Evolutionary conservation across 2,797 vertebrate genomes (phyloP), one percentile per base, ranked within the genome.

Genomic region (Saguinus oedipus): DNA sequence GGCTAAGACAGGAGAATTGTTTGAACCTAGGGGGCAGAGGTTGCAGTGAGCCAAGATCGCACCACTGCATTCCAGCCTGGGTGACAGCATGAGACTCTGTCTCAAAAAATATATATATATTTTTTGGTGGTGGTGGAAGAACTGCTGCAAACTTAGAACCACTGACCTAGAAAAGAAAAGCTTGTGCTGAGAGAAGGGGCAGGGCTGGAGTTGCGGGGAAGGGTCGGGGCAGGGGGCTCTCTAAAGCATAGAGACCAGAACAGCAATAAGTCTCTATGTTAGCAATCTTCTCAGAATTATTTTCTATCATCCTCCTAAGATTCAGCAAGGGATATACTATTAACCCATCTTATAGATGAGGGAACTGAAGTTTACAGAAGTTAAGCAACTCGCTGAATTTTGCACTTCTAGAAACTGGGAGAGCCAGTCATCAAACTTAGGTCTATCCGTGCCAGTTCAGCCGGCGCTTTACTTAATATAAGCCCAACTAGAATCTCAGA

Each of bases 211-310:
- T 24, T 50, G 9, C 8, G 7, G 2, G 0, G 7, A 3, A 10
- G 3, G 3, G 33, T 64, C 44, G 2, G 5, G 44, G 27, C 5
- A 0, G 19, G 14, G 1, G 13, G 0, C 11, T 82, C 8, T 87
- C 11, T 7, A 86, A 89, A 87, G 44, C 39, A 30, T 4, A 1
- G 8, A 5, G 88, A 46, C 11, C 42, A 70, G 44, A 79, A 42
- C 13, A 72, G 19, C 2, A 19, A 17, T 48, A 3, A 4, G 4
- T 11, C 33, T 90, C 27, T 61, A 2, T 17, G 8, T 24, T 55
- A 12, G 3, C 30, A 74, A 4, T 68, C 24, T 88, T 74, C 74
- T 55, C 61, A 87, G 46, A 93, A 72, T 61, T 68, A 46, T 89
- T 81, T 97, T 53, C 46, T 82, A 10, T 55, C 22, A 15, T n/a